These are phyloP conservation scores for Pipistrellus pygmaeus DNA, from an alignment of 2,797 vertebrate genomes.

Conservation along the genomic window DNA sequence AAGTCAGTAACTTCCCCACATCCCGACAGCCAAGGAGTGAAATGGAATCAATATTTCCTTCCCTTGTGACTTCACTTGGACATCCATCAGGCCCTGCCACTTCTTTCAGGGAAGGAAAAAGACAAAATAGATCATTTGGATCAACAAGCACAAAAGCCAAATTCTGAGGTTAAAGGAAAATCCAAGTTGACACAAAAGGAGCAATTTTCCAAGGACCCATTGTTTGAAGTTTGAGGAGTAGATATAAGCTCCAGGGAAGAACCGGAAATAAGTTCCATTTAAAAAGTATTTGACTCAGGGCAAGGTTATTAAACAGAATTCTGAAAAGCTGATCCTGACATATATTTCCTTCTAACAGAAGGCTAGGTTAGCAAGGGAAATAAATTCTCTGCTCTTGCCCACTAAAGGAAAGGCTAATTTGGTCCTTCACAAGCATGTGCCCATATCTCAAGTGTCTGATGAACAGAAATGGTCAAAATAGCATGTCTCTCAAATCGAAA, in stretches of 20 bases:
- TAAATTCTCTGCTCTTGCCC: background rate
- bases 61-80: background rate
- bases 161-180: conserved; percentile 54
- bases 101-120: conserved; percentile 11
- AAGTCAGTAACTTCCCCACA: background rate
- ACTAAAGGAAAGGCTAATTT: background rate
- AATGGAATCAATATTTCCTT: background rate
- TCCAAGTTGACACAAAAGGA: conserved; percentile 14
- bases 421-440: background rate
- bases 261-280: background rate
- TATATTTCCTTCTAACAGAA: conserved; percentile 1
- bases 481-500: background rate
- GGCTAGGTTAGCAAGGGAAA: background rate
- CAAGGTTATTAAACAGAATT: conserved; percentile 23
- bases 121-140: conserved; percentile 25
- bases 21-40: background rate
- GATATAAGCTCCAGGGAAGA: background rate
- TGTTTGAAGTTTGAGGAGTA: conserved; percentile 38
- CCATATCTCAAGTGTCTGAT: background rate
- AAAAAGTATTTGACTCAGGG: background rate
- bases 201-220: background rate
- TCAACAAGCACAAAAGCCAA: conserved; percentile 10
- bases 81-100: background rate
- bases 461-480: conserved; percentile 1
- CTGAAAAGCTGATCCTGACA: background rate